Base-by-base conservation (phyloP, 2,113 vertebrate species). In the Anguilla rostrata region DNA sequence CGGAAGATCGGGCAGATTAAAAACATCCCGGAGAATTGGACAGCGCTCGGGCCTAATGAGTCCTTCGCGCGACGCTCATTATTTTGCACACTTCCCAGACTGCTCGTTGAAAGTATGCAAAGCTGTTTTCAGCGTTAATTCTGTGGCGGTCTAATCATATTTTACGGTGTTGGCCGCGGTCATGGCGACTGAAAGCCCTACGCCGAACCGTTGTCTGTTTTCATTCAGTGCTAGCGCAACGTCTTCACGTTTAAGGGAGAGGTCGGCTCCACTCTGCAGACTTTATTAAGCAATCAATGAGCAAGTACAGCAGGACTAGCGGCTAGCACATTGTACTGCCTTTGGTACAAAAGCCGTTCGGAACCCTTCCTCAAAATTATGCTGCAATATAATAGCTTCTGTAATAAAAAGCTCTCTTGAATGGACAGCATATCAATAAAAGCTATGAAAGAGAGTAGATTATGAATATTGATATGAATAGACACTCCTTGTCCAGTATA, bases 1-100 rank as follows among this genome's bases (percentile, higher is more conserved):
- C 89, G 89, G 18, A 15, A 81, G 82, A 78, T 71, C 39, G 29
- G 87, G 83, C 49, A 79, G 82, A 84, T 87, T 71, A 80, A 56
- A 85, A 83, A 39, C 0, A 39, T 80, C 78, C 49, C 16, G 15
- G 20, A 53, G 34, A 60, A 78, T 83, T 56, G 66, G 34, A 26
- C n/a, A 39, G 14, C 46, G 34, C 39, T 80, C 81, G 83, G 57
- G 75, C 81, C 83, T 87, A 57, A 87, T 87, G 57, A 46, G 78
- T 75, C 63, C 56, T 81, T 87, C 78, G n/a, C 78, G n/a, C 75
- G 56, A 29, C 43, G 8, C 34, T 40, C 79, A 78, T 87, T 83
- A 83, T 83, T 83, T 40, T 41, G 43, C 26, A n/a, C 22, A 49
- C 63, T 78, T 41, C 12, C 43, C 43, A 18, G 71, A 46, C 49